A percentile compares a stretch with the other conserved stretches of the same genome.
phyloP scores from a whole-genome alignment of 2,888 invertebrate genomes.

The Tyria jacobaeae region DNA sequence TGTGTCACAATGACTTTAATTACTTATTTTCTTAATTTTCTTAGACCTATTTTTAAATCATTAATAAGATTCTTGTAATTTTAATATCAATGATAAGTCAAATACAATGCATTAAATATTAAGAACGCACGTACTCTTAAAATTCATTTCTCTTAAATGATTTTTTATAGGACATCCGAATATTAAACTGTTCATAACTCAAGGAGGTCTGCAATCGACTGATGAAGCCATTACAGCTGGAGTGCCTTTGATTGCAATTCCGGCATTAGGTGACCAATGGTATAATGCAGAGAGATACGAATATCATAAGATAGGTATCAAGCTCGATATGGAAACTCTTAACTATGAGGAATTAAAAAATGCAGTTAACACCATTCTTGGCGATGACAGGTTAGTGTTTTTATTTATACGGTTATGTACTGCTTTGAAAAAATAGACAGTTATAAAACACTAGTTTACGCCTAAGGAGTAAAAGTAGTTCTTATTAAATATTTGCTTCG shows the following conservation, averaged over 20 bases:
- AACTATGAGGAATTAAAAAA: slow-evolving; percentile 50
- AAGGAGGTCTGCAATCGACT: slow-evolving; percentile 75
- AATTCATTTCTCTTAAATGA: too few species aligned
- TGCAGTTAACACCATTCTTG: slow-evolving; percentile 49
- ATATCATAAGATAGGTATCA: slow-evolving; percentile 58
- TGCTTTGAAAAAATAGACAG: background rate
- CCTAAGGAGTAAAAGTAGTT: too few species aligned
- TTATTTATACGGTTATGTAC: background rate
- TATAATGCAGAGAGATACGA: slow-evolving; percentile 64
- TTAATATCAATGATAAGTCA: too few species aligned
- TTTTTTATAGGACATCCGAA: slow-evolving; percentile 69
- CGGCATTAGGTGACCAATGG: slow-evolving; percentile 73
- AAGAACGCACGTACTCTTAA: too few species aligned
- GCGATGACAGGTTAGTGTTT: slow-evolving; percentile 47
- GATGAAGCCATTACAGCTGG: slow-evolving; percentile 72
- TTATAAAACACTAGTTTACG: background rate
- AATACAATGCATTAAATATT: too few species aligned
- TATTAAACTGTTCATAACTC: slow-evolving; percentile 71
- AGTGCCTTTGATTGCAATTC: slow-evolving; percentile 72
- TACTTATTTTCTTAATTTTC: too few species aligned
- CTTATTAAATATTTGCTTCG: too few species aligned
- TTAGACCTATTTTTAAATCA: too few species aligned
- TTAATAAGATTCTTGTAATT: too few species aligned
- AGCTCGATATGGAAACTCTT: slow-evolving; percentile 56
- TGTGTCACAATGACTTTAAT: too few species aligned